Evolutionary conservation across 2,888 invertebrate species (phyloP).

Genomic region (Mesodorylaimus sp.): DNA sequence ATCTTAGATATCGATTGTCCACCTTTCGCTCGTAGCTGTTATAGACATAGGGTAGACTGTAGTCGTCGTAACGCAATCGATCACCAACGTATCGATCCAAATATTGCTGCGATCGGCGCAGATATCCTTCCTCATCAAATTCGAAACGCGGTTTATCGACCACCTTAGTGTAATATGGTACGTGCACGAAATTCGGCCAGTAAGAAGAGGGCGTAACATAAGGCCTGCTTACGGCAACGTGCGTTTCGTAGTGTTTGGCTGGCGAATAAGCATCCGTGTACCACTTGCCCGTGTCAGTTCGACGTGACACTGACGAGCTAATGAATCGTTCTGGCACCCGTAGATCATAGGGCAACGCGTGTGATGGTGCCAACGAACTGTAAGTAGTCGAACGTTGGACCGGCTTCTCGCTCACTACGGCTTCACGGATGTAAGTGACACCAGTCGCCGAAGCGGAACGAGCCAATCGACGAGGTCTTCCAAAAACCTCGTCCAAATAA

Average conservation of each 20-base stretch:
- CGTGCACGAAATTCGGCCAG: too few species aligned
- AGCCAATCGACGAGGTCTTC: conserved; percentile 22
- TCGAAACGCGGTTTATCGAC: too few species aligned
- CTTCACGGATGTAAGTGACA: conserved; percentile 23
- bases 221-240: too few species aligned
- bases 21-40: background rate
- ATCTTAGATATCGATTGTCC: background rate
- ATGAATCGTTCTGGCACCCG: conserved; percentile 25
- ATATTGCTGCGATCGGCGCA: too few species aligned
- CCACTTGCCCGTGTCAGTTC: too few species aligned
- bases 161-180: too few species aligned
- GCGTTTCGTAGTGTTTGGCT: too few species aligned
- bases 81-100: conserved; percentile 24
- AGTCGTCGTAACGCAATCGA: conserved; percentile 25
- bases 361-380: conserved; percentile 25
- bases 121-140: too few species aligned
- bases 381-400: conserved; percentile 21
- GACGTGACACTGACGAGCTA: too few species aligned
- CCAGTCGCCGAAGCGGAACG: conserved; percentile 26
- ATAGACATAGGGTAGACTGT: conserved; percentile 24
- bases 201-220: too few species aligned
- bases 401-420: conserved; percentile 14
- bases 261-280: too few species aligned
- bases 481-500: conserved; percentile 22
- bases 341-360: conserved; percentile 19